A percentile compares a stretch with the other conserved stretches of the same genome.
These are phyloP conservation scores for Bombus huntii DNA, from an alignment of 1,140 invertebrate species.

Conservation along the genomic window DNA sequence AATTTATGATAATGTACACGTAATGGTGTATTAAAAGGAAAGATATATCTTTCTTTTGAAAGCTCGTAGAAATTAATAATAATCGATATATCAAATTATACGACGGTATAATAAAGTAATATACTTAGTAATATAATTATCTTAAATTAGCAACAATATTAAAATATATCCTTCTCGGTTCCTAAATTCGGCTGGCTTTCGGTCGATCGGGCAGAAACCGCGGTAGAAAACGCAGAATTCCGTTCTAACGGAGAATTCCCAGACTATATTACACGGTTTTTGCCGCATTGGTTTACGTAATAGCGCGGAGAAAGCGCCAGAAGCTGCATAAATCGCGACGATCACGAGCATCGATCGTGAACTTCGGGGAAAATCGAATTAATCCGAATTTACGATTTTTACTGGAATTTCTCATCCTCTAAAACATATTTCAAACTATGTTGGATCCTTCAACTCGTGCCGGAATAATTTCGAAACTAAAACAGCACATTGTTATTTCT, in stretches of 20 bases:
- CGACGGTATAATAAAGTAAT: too few relatives aligned
- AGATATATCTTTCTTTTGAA: too few relatives aligned
- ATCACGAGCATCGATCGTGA: slow-evolving; percentile 30
- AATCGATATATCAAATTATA: too few relatives aligned
- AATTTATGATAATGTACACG: too few relatives aligned
- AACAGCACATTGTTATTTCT: too few relatives aligned
- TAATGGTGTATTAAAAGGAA: too few relatives aligned
- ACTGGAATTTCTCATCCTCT: background rate
- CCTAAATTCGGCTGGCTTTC: background rate
- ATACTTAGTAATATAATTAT: too few relatives aligned
- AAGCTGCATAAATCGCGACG: slow-evolving; percentile 46
- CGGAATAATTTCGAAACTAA: too few relatives aligned
- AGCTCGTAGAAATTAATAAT: too few relatives aligned
- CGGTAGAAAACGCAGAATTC: background rate
- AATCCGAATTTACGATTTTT: slow-evolving; percentile 34
- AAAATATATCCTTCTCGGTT: background rate
- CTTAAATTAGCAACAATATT: too few relatives aligned
- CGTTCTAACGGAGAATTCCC: slow-evolving; percentile 12
- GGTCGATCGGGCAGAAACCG: background rate
- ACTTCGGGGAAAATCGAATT: slow-evolving; percentile 26
- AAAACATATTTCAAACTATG: too few relatives aligned
- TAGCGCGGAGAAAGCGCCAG: slow-evolving; percentile 32
- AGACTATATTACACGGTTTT: slow-evolving; percentile 21
- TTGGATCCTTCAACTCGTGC: too few relatives aligned
- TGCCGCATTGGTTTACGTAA: slow-evolving; percentile 22